Base-by-base conservation (phyloP, 2,888 invertebrate species). In the Pollenia labialis region DNA sequence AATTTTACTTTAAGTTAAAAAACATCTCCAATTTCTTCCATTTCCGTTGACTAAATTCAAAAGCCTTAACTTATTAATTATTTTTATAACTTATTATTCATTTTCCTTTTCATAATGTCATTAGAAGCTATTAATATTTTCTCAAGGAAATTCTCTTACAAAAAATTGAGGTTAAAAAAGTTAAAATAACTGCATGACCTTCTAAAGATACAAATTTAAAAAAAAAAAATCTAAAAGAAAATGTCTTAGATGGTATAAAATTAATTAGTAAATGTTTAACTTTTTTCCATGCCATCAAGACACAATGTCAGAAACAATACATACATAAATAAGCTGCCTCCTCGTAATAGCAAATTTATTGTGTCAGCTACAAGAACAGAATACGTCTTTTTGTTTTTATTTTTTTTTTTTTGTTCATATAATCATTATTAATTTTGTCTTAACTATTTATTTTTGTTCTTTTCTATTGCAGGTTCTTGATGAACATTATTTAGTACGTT, bases 401-500 rank as follows among this genome's bases (percentile, higher is more conserved):
- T 32, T 69, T 52, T 40, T 42, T 10, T 1, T 18, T 48, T 52
- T 3, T 44, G 1, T 12, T 46, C 16, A 54, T 12, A 2, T 40
- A 48, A 11, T 9, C 58, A 1, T 76, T 71, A 32, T 66, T 71
- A 69, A 48, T 69, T 44, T 58, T 46, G 8, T 32, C 23, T 23
- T 23, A 23, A 32, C n/a, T 16, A 18, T 18, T 10, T 48, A 18
- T 81, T n/a, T 46, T 12, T 62, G 83, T 80, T 11, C 7, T 11
- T 32, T 64, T 82, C 11, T 48, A 44, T 91, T 89, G 64, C 93
- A 95, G 95, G 94, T 95, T 88, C 91, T 92, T 83, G 94, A 94
- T 88, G 93, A 93, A 66, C 93, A 93, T 87, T 94, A 94, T 77
- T 91, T 95, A 89, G 93, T 95, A 88, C 93, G 93, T 87, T 95